Evolutionary conservation across 2,113 vertebrate species (phyloP), one percentile per base, ranked within the genome.

Genomic region (Thalassoma bifasciatum): DNA sequence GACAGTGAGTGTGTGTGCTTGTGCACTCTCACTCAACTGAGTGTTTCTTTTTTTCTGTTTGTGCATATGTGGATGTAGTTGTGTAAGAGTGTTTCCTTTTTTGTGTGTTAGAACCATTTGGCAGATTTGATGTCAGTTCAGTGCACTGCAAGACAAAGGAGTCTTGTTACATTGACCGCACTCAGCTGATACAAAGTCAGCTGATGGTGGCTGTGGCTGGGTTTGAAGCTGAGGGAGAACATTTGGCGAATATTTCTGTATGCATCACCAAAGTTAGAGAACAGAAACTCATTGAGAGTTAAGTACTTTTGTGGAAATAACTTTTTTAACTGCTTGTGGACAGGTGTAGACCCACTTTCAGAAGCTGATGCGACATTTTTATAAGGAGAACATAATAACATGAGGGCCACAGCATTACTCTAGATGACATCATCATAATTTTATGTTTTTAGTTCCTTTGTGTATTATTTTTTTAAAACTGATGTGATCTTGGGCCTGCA

Each of bases 161-260:
- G 83, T 77, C 81, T 75, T 92, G 83, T 92, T 86, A 61, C 70
- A 42, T 17, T 59, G 76, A 66, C 62, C 24, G 0, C 59, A 47
- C 75, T 91, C 86, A 89, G 86, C 88, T 91, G 85, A 91, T 79
- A 62, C 22, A 44, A 22, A 87, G 86, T 90, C 89, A 88, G 86
- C 85, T 90, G 84, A 91, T 57, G 63, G 67, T 46, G 69, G 61
- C 72, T 67, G 58, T 72, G 75, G 70, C 50, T 63, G 36, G 37
- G 21, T 66, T 70, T 58, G 70, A 52, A 61, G 72, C 71, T 79
- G n/a, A 36, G 71, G 54, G 54, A 63, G 70, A 36, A 67, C 72
- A 13, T 44, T 23, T 67, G 62, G 53, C 21, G 30, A 11, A 47
- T 30, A 30, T 42, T 69, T 36, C 59, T 13, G 37, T 56, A 49